Conservation (phyloP, 2,888 invertebrate genomes). For the Chironomus tentans region DNA sequence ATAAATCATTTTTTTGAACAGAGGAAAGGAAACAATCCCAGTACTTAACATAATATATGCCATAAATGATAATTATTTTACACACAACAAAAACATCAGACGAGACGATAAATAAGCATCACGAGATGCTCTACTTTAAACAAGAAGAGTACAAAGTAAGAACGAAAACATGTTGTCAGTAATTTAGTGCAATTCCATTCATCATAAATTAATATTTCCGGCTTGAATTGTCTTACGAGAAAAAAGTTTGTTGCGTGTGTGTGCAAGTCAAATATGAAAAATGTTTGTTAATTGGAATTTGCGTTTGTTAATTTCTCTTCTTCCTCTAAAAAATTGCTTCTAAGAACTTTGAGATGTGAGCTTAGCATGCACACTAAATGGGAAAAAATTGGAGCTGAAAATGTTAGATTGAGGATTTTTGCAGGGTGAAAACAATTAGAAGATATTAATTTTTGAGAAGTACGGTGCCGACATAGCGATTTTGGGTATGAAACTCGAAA, state of each 20-base stretch:
- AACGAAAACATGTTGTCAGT: neutral
- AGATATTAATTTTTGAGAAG: no score
- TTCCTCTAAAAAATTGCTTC: neutral
- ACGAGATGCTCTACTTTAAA: neutral
- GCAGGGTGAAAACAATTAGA: no score
- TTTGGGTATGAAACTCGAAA: no score
- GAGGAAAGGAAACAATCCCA: no score
- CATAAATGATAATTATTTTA: no score
- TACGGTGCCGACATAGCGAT: no score
- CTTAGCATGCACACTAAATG: no score
- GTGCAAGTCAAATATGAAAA: neutral
- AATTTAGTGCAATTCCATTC: slow-evolving; percentile 8
- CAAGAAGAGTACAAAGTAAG: neutral
- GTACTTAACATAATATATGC: no score
- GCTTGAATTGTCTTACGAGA: neutral
- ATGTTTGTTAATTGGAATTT: slow-evolving; percentile 7
- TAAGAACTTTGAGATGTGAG: neutral
- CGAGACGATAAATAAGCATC: neutral
- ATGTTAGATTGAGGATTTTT: no score
- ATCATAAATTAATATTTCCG: slow-evolving; percentile 10
- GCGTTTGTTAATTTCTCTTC: slow-evolving; percentile 11
- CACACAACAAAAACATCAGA: neutral
- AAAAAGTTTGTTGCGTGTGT: neutral
- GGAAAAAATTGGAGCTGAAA: no score
- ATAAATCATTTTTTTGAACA: no score